Base-by-base conservation (phyloP, 2,113 vertebrate species). In the Pomatostomus ruficeps region DNA sequence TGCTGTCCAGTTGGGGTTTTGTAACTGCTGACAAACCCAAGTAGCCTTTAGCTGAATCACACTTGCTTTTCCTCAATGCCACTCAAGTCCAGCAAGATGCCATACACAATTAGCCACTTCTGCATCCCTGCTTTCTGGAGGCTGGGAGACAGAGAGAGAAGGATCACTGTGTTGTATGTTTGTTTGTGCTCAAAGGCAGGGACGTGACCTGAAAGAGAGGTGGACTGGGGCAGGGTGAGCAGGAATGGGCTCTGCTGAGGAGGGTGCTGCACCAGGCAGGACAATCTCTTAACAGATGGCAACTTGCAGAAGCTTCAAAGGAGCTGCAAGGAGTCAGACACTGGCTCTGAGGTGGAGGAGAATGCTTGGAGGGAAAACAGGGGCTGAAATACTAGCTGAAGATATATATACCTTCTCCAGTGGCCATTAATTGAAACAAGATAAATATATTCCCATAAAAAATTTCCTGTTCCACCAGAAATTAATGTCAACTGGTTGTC, bases 21-120 rank as follows among this genome's bases (percentile, higher is more conserved):
- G 0, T 74, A 83, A 59, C 51, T 71, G 59, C 59, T 96, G 80
- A 90, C 51, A 61, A 43, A 36, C 43, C 40, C 67, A 88, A 58
- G 71, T 6, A 77, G 68, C 93, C 85, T 45, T 62, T 22, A 95
- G 90, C 90, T 67, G 75, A 74, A 91, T 94, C 82, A 85, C 82
- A 74, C 55, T 93, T 77, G 36, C 40, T 91, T 88, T 83, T 90
- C 43, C 90, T 94, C 82, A 73, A 19, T 67, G 87, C 29, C 85
- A 77, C 80, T 93, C 82, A 91, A 79, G 59, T 66, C 43, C 67
- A 63, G 46, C n/a, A 91, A 91, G 67, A 77, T 85, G 89, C 43
- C 88, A 62, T 33, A 9, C 9, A 21, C 74, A 77, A 71, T 97
- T 85, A 94, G 24, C 43, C 33, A 54, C 59, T 76, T 46, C 85